Evolutionary conservation across 2,797 vertebrate genomes (phyloP), one percentile per base, ranked within the genome.

Genomic region (Coendou prehensilis): DNA sequence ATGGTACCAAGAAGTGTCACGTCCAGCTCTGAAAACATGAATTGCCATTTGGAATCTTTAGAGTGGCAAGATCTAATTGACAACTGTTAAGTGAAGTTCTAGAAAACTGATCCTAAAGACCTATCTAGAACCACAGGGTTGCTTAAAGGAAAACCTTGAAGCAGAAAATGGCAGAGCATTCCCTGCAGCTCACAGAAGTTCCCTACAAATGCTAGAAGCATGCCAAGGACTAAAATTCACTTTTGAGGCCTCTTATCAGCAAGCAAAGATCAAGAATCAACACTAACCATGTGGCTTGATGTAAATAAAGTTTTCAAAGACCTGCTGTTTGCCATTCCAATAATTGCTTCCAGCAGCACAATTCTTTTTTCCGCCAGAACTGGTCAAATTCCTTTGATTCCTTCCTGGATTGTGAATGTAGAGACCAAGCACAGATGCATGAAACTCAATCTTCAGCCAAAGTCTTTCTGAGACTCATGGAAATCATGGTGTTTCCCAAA

Each of bases 251-350:
- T 90, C 90, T 79, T 92, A 95, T 90, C 92, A 76, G 75, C 41
- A 79, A 94, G 88, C n/a, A 73, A 67, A 81, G 63, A 89, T 89
- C 61, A 97, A 96, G 93, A 94, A 57, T 91, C 91, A 71, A 88
- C 61, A 88, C 5, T 76, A 82, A 92, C 79, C 79, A 89, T 86
- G 69, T 90, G 95, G 67, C 17, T 92, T 83, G 87, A 73, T 45
- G 33, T 61, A 85, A 95, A 84, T 81, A 79, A 79, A 80, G 50
- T 64, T 87, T 95, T 92, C 94, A 92, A 87, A 95, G 67, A n/a
- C 47, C 52, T 57, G 79, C 81, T 69, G 50, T 93, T 96, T 93
- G 33, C 41, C 69, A 64, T 95, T 94, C 41, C 15, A 89, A 41
- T 91, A 88, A 96, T 59, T 88, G 85, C 54, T 95, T 83, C 86